A percentile compares a stretch with the other conserved stretches of the same genome.
Evolutionary conservation across 64 coral and sea anemone genomes (phyloP).

Genomic region (Montipora sp.): DNA sequence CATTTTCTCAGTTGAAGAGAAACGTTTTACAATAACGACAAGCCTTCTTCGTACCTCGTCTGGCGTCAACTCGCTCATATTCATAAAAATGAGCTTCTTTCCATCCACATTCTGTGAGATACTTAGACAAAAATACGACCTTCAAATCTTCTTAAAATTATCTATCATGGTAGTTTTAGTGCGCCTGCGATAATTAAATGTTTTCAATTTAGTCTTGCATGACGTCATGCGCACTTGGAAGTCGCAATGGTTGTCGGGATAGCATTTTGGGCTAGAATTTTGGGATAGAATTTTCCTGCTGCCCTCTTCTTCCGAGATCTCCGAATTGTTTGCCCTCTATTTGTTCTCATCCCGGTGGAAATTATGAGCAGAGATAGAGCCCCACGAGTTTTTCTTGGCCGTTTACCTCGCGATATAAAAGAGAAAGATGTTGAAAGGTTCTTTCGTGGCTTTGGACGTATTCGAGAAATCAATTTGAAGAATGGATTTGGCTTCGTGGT

Average conservation of each 20-base stretch:
- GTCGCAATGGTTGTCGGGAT: constrained; percentile 4
- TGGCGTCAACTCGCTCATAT: constrained; percentile 93
- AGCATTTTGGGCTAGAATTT: background rate
- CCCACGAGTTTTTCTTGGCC: constrained; percentile 93
- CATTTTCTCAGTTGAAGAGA: background rate
- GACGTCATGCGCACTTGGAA: background rate
- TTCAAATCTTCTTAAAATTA: background rate
- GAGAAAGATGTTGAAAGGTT: constrained; percentile 95
- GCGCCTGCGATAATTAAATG: background rate
- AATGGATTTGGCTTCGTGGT: constrained; percentile 98
- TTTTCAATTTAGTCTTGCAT: background rate
- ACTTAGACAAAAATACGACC: constrained; percentile 44
- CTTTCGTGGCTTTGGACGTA: constrained; percentile 95
- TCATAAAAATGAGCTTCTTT: constrained; percentile 1
- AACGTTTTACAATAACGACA: background rate
- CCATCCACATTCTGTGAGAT: constrained; percentile 4
- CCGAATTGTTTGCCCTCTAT: background rate
- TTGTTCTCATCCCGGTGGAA: background rate
- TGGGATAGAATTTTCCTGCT: background rate
- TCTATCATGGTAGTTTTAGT: background rate
- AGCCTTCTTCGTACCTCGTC: constrained; percentile 80
- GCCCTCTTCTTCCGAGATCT: background rate
- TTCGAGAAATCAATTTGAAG: constrained; percentile 97
- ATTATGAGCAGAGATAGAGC: constrained; percentile 82
- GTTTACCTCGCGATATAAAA: constrained; percentile 70